phyloP scores from a whole-genome alignment of 1,140 invertebrate species.

The Arctopsyche grandis region DNA sequence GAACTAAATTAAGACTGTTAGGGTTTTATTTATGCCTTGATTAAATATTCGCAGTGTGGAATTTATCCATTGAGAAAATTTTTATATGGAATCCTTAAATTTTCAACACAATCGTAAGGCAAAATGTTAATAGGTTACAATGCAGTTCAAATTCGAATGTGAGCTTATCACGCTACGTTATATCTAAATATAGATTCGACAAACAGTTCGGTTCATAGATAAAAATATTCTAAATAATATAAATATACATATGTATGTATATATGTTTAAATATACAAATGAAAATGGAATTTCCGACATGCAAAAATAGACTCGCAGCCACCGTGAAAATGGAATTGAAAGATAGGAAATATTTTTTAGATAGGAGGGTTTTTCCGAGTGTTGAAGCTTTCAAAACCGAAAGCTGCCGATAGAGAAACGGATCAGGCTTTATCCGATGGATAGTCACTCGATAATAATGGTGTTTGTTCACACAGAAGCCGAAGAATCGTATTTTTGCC shows the following conservation, averaged over 20 bases:
- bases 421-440: not conserved
- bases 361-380: not conserved
- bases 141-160: slow-evolving; percentile 7
- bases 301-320: too few species aligned
- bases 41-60: too few species aligned
- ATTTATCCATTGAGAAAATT: not conserved
- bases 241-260: not conserved
- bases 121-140: slow-evolving; percentile 11
- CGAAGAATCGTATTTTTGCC: too few species aligned
- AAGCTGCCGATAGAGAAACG: slow-evolving; percentile 9
- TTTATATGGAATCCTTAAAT: not conserved
- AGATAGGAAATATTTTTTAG: not conserved
- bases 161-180: not conserved
- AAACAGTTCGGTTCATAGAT: not conserved
- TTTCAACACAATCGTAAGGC: not conserved
- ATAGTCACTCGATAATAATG: slow-evolving; percentile 17
- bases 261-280: not conserved
- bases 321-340: not conserved
- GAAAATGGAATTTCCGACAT: not conserved
- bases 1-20: too few species aligned
- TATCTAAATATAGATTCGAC: slow-evolving; percentile 1
- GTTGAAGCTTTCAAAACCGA: slow-evolving; percentile 11
- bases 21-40: too few species aligned
- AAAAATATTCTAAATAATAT: not conserved
- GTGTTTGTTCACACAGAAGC: slow-evolving; percentile 6